A percentile compares a stretch with the other conserved stretches of the same genome.
Evolutionary conservation across 2,888 invertebrate genomes (phyloP).

Genomic region (Cephus sareptanus): DNA sequence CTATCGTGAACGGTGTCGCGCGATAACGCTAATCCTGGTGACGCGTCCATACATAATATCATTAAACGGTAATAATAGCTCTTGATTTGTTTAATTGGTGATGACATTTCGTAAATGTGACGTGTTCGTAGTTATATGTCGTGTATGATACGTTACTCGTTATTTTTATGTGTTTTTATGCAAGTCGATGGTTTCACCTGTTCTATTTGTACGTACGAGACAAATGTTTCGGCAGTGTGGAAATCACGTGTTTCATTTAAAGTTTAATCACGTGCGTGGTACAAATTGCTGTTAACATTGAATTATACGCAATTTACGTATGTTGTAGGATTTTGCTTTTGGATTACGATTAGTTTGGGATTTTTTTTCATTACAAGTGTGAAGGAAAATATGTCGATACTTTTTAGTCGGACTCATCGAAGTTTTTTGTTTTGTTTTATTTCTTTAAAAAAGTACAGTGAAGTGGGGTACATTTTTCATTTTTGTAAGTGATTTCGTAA

Average conservation of each 20-base stretch:
- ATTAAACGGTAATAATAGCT: slow-evolving; percentile 31
- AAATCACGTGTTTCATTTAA: neutral
- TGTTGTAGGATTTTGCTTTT: neutral
- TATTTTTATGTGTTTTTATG: neutral
- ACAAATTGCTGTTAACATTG: neutral
- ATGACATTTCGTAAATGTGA: slow-evolving; percentile 33
- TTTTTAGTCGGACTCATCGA: neutral
- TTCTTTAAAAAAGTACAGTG: neutral
- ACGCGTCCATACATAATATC: slow-evolving; percentile 14
- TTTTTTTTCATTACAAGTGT: neutral
- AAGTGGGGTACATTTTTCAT: neutral
- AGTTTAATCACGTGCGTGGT: neutral
- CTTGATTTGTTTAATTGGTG: slow-evolving; percentile 13
- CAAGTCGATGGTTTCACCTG: neutral
- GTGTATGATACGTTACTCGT: neutral
- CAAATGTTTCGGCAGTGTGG: neutral
- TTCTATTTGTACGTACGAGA: neutral
- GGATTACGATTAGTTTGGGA: neutral
- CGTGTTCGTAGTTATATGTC: slow-evolving; percentile 10
- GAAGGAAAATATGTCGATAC: neutral
- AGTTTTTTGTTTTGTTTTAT: too few relatives aligned
- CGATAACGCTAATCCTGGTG: neutral
- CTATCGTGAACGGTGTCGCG: neutral
- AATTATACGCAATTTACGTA: neutral
- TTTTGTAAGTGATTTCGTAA: neutral